Percentiles rank a stretch among this genome's conserved stretches.
These are phyloP conservation scores for cat (Felis catus) DNA, from an alignment of 2,113 vertebrate species.

Conservation along the genomic window DNA sequence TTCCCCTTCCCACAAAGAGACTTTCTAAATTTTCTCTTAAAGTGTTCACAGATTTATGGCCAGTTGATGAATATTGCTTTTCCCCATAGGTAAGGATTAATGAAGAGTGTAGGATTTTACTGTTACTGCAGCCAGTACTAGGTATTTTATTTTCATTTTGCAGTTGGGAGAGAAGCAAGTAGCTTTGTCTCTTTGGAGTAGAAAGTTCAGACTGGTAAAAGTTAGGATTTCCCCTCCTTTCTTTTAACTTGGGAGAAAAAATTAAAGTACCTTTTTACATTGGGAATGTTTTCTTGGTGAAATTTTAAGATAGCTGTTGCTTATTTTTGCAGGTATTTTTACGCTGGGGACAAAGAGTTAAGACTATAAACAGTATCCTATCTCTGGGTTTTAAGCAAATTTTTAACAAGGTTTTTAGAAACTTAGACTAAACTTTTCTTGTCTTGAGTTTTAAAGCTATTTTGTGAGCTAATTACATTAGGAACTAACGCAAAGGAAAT, in stretches of 20 bases:
- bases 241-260: neutral
- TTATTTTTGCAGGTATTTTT: neutral
- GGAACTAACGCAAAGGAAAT: neutral
- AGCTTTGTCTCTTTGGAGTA: neutral
- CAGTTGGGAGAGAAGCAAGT: neutral
- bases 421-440: neutral
- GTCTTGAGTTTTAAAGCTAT: neutral
- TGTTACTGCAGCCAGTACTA: neutral
- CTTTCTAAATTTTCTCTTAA: neutral
- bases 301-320: neutral
- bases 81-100: neutral
- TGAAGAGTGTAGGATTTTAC: neutral
- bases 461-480: conserved; percentile 17
- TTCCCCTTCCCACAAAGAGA: neutral
- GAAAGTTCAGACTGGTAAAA: neutral
- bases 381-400: neutral
- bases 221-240: neutral
- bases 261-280: neutral
- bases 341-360: neutral
- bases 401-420: neutral
- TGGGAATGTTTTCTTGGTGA: neutral
- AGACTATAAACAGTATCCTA: neutral
- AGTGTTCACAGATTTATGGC: neutral
- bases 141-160: neutral
- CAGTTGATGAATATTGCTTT: neutral